These are phyloP conservation scores for Euglossa dilemma DNA, from an alignment of 1,140 invertebrate species.

Conservation along the genomic window DNA sequence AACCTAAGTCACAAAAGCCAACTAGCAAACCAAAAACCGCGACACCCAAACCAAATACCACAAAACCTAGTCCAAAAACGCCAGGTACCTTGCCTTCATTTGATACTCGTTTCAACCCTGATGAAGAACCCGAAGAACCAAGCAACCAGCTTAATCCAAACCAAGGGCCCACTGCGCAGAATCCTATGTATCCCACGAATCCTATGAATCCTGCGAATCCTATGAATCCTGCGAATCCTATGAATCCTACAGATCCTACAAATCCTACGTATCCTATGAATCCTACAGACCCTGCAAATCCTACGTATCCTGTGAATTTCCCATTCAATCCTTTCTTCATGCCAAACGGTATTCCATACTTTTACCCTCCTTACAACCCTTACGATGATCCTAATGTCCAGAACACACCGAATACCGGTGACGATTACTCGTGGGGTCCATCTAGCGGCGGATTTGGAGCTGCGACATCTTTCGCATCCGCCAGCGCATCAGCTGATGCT, in stretches of 20 bases:
- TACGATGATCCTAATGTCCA: constrained; percentile 32
- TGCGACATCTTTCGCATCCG: constrained; percentile 43
- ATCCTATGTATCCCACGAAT: neutral
- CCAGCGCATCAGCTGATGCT: constrained; percentile 36
- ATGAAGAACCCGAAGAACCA: neutral
- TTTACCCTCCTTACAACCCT: neutral
- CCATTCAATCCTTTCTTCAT: constrained; percentile 2
- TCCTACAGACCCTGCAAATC: neutral
- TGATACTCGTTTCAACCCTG: neutral
- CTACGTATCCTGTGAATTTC: neutral
- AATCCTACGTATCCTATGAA: neutral
- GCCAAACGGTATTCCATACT: neutral
- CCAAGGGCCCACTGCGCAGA: too few relatives aligned
- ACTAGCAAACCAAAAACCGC: neutral
- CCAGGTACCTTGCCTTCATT: neutral
- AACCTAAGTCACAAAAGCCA: too few relatives aligned
- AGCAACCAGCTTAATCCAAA: neutral
- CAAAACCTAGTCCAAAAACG: neutral
- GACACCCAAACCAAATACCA: neutral
- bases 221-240: neutral
- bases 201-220: neutral
- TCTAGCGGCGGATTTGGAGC: constrained; percentile 27
- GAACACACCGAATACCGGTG: constrained; percentile 17
- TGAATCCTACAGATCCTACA: too few relatives aligned
- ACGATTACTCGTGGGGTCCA: constrained; percentile 25